Evolutionary conservation across 1,140 invertebrate genomes (phyloP).

Genomic region (Drosophila santomea): DNA sequence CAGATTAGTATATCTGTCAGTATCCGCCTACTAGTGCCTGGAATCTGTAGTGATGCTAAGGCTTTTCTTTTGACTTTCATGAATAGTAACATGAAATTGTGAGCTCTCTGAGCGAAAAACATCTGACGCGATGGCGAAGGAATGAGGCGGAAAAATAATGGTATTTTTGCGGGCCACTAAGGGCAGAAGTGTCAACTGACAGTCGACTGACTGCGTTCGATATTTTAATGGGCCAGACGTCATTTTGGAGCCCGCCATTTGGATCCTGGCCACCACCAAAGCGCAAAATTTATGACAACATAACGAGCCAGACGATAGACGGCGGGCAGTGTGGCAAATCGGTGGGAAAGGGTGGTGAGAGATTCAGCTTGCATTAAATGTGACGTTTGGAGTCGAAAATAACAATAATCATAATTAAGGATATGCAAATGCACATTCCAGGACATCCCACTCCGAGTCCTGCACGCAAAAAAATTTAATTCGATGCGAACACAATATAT

Average conservation of each 20-base stretch:
- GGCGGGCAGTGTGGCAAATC: background rate
- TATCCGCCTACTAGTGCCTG: too few species aligned
- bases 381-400: conserved; percentile 77
- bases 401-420: conserved; percentile 83
- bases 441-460: conserved; percentile 10
- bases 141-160: conserved; percentile 41
- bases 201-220: conserved; percentile 60
- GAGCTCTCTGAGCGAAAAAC: conserved; percentile 31
- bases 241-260: conserved; percentile 69
- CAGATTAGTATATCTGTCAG: too few species aligned
- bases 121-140: conserved; percentile 32
- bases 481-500: too few species aligned
- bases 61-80: too few species aligned
- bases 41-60: background rate
- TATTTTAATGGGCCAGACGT: conserved; percentile 81
- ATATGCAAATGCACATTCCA: conserved; percentile 71
- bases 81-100: conserved; percentile 58
- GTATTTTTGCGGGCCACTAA: conserved; percentile 16
- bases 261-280: conserved; percentile 63
- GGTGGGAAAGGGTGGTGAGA: background rate
- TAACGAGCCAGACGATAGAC: conserved; percentile 68
- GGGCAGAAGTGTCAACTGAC: conserved; percentile 2
- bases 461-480: conserved; percentile 11
- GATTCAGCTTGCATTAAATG: conserved; percentile 69
- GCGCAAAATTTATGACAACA: conserved; percentile 81